Evolutionary conservation across 2,113 vertebrate species (phyloP), one percentile per base, ranked within the genome.

Genomic region (Ptilonorhynchus violaceus): DNA sequence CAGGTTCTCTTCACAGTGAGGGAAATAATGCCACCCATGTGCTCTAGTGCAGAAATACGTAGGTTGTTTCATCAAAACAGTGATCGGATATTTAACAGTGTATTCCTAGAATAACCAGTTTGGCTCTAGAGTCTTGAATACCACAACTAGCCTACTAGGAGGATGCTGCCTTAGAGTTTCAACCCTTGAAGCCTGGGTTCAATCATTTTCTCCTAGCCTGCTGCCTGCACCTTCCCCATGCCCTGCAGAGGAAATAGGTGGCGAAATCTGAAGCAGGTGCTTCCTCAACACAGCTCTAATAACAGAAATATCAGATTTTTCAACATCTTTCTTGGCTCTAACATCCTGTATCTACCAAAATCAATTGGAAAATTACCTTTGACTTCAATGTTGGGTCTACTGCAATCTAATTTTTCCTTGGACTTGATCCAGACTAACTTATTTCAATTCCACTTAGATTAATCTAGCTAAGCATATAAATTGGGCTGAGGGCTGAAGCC

Each of bases 241-340:
- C 6, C 18, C 28, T 10, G 23, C 0, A 0, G 31, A 35, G 42
- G 35, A 89, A 87, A 50, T 2, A 50, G 18, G 14, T 35, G 21
- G 25, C 47, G 28, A 74, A 41, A 70, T 33, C 7, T 33, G 7
- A 85, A 78, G 35, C 20, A 39, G 21, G 13, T 25, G 18, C 53
- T n/a, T 46, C 33, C 49, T 81, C 49, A 47, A 28, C 7, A 33
- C 24, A 25, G 10, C 2, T 0, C 15, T 18, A 44, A 37, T 31
- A 58, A 24, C 3, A 87, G 64, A 67, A 93, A 64, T 17, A 47
- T 7, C 41, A 39, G 11, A 3, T 17, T 87, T 77, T 62, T 33
- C 33, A 47, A 39, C 14, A 44, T 7, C 22, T 28, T 89, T 56
- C 35, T 87, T 68, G 60, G 22, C 13, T 82, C 10, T 58, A 46